Evolutionary conservation across 53 echinoderm and acorn worm species (phyloP), one percentile per base, ranked within the genome.

Genomic region (Mesocentrotus franciscanus): DNA sequence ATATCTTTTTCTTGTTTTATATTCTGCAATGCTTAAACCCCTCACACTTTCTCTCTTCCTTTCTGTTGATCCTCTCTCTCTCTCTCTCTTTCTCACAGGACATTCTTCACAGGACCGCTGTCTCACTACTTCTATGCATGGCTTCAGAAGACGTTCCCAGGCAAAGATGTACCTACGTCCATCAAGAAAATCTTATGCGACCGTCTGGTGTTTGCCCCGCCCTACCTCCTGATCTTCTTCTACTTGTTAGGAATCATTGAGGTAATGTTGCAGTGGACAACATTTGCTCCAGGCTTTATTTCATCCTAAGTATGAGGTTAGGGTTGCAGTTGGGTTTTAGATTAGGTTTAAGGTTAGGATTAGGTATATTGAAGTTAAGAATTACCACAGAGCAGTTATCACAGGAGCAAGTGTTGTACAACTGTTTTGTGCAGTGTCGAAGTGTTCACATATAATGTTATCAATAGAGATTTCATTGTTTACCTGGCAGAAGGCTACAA

Each of bases 101-200:
- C 96, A 61, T 97, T 96, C 66, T 97, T 96, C 91, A 96, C 98
- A 12, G 98, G 98, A 1, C 98, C 98, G 9, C 85, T 98, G 9
- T 95, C 96, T 29, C 98, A 98, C 78, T 96, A 95, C 90, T 98
- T 98, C 95, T 98, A 98, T 90, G 93, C 95, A 27, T 96, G 97
- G 97, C 93, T 98, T 56, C 97, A 98, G 70, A 92, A 95, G 57
- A 35, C 92, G 0, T 92, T 98, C 13, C 98, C 98, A 18, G 95
- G 95, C 49, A 97, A 95, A 60, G 96, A 96, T 32, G 55, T 93
- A 13, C 81, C 84, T 22, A 96, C 97, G 39, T 96, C 97, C 26
- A 75, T 98, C 93, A 95, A 96, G 96, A 97, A 96, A 87, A 95
- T 98, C 30, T 36, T 98, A 12, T 56, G 96, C 20, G 98, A 98